Conservation (phyloP, 2,797 vertebrate genomes). For the Eremophila alpestris region DNA sequence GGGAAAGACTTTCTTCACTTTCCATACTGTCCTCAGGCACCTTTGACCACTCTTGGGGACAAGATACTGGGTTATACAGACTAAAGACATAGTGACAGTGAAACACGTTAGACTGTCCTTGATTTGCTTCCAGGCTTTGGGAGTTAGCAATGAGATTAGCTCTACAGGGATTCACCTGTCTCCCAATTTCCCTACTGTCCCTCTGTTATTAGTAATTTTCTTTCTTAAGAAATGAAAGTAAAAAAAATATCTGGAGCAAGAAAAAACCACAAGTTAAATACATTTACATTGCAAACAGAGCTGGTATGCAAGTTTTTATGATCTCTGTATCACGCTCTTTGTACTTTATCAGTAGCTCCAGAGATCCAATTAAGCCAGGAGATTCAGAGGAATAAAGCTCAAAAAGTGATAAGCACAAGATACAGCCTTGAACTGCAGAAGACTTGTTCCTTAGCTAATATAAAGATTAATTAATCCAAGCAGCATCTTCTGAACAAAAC, state of each 20-base stretch:
- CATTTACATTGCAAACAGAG: not conserved
- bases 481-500: not conserved
- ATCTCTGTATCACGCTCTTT: not conserved
- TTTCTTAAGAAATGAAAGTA: not conserved
- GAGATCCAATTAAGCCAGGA: not conserved
- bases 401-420: not conserved
- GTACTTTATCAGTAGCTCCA: not conserved
- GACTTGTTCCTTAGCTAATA: not conserved
- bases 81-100: not conserved
- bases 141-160: not conserved
- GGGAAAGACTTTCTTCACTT: not conserved
- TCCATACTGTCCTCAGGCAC: not conserved
- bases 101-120: not conserved
- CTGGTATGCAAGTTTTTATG: not conserved
- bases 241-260: not conserved
- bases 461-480: not conserved
- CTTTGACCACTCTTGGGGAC: not conserved
- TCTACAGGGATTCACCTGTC: not conserved
- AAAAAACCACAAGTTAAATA: not conserved
- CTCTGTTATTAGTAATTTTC: not conserved
- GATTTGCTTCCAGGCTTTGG: not conserved
- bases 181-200: not conserved
- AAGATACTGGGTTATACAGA: not conserved
- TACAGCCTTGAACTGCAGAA: not conserved
- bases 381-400: not conserved